These are phyloP conservation scores for Aspidiotus destructor DNA, from an alignment of 2,888 invertebrate genomes.

Conservation along the genomic window DNA sequence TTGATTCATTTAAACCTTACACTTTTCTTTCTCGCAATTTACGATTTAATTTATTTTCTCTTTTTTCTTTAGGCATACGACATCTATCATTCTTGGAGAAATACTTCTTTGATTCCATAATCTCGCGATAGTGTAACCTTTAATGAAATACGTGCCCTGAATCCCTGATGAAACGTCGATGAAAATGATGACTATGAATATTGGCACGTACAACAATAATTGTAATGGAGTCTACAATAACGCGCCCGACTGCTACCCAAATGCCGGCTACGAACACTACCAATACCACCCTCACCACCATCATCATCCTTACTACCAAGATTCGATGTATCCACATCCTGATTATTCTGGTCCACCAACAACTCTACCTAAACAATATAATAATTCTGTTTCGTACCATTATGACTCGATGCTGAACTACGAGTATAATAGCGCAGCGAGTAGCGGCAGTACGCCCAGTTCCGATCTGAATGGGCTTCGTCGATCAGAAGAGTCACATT, in stretches of 20 bases:
- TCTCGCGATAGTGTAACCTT: no score
- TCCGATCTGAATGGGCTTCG: slow-evolving; percentile 8
- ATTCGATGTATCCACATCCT: slow-evolving; percentile 20
- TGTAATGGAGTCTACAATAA: slow-evolving; percentile 41
- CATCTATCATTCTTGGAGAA: no score
- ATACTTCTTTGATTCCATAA: no score
- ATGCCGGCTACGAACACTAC: slow-evolving; percentile 43
- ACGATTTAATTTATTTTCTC: no score
- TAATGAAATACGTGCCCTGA: no score
- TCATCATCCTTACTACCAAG: slow-evolving; percentile 37
- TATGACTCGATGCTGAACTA: slow-evolving; percentile 18
- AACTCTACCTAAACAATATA: slow-evolving; percentile 19
- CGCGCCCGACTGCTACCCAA: slow-evolving; percentile 43
- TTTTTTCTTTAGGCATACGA: no score
- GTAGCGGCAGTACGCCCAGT: slow-evolving; percentile 8
- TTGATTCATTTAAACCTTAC: no score
- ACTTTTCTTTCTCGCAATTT: no score
- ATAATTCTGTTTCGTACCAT: slow-evolving; percentile 3
- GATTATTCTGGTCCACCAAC: slow-evolving; percentile 19
- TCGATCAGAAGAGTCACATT: slow-evolving; percentile 37
- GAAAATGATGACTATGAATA: slow-evolving; percentile 29
- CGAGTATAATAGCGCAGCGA: background rate
- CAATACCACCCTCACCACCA: slow-evolving; percentile 43
- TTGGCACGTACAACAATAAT: slow-evolving; percentile 31
- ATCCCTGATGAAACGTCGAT: slow-evolving; percentile 5